Percentiles rank a stretch among this genome's conserved stretches.
Evolutionary conservation across 1,140 invertebrate genomes (phyloP).

Genomic region (Cyclina sinensis): DNA sequence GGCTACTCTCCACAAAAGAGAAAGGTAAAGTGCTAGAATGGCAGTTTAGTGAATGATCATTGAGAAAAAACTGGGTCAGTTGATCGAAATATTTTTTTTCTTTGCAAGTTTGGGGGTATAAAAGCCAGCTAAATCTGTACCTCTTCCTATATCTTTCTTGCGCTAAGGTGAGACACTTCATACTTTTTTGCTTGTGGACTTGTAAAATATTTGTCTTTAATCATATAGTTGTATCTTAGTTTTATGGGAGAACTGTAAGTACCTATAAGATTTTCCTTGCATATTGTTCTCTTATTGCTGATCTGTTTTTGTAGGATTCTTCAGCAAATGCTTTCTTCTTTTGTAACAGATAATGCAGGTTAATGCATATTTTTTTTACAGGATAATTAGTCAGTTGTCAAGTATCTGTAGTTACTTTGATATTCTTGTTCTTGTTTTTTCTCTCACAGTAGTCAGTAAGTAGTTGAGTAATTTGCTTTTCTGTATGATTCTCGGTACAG

Average conservation of each 20-base stretch:
- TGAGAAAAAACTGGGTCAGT: conserved; percentile 26
- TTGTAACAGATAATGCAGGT: too few relatives aligned
- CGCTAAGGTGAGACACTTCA: background rate
- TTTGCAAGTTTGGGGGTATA: background rate
- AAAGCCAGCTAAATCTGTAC: background rate
- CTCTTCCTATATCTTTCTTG: background rate
- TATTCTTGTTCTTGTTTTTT: too few relatives aligned
- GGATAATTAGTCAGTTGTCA: too few relatives aligned
- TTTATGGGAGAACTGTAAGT: background rate
- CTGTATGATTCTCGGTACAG: too few relatives aligned
- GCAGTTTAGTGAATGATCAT: background rate
- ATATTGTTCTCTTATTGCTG: background rate
- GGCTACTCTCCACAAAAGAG: background rate
- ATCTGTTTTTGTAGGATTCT: background rate
- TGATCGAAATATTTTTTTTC: conserved; percentile 46
- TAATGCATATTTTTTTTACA: too few relatives aligned
- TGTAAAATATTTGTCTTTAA: background rate
- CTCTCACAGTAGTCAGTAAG: too few relatives aligned
- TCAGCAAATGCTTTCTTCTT: too few relatives aligned
- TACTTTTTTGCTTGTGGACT: background rate
- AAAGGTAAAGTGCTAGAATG: background rate
- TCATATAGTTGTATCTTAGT: background rate
- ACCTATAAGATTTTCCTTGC: background rate
- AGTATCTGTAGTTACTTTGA: too few relatives aligned
- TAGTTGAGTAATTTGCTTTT: too few relatives aligned